These are phyloP conservation scores for Ypsolopha scabrella DNA, from an alignment of 2,888 invertebrate species.

Conservation along the genomic window DNA sequence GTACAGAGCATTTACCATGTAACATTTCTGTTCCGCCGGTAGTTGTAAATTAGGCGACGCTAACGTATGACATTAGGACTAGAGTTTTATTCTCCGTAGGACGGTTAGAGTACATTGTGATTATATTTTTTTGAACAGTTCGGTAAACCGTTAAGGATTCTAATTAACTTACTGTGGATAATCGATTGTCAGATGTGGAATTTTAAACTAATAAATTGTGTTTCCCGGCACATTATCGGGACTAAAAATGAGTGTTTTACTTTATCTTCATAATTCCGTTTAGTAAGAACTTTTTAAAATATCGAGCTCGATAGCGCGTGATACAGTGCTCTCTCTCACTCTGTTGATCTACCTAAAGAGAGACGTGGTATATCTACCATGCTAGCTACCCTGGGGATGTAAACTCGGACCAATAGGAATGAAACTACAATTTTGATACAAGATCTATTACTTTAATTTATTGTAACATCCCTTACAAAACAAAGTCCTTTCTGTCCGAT, in stretches of 20 bases:
- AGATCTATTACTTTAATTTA: too few species aligned
- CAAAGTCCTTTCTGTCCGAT: too few species aligned
- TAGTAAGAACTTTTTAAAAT: too few species aligned
- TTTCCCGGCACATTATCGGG: constrained; percentile 41
- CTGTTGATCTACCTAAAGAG: too few species aligned
- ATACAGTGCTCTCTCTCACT: too few species aligned
- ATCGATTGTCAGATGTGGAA: constrained; percentile 59
- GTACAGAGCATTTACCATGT: constrained; percentile 53
- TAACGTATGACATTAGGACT: constrained; percentile 44
- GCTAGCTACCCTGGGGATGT: too few species aligned
- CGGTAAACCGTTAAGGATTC: constrained; percentile 47
- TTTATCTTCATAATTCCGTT: too few species aligned
- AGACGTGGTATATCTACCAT: too few species aligned
- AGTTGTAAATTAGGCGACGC: constrained; percentile 39
- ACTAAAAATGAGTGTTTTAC: constrained; percentile 16
- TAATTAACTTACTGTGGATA: constrained; percentile 56
- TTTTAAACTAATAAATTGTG: constrained; percentile 58
- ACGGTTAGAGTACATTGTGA: constrained; percentile 52
- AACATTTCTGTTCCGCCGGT: constrained; percentile 28
- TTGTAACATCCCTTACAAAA: too few species aligned
- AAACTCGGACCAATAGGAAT: too few species aligned
- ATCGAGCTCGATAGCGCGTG: too few species aligned
- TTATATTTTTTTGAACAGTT: constrained; percentile 56
- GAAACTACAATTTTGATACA: too few species aligned
- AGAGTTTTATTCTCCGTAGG: constrained; percentile 41